Base-by-base conservation (phyloP, 2,113 vertebrate species). In the Phainopepla nitens region DNA sequence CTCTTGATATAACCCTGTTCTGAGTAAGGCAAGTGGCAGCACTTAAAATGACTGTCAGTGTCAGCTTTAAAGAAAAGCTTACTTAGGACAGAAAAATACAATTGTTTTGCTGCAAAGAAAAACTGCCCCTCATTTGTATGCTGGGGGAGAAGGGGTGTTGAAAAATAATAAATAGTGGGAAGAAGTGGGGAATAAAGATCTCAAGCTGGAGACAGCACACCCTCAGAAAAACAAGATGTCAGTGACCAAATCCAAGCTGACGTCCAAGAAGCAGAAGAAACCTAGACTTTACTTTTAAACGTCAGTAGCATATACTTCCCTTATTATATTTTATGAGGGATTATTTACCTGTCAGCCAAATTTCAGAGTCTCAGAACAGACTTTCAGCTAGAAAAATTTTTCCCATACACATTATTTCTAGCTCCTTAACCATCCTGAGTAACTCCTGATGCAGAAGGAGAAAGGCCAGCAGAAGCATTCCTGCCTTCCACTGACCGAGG, bases 1-100 rank as follows among this genome's bases (percentile, higher is more conserved):
- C 82, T 89, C 73, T 71, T 78, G 51, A 83, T n/a, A 80, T 21
- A 82, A 64, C 31, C 62, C 75, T 66, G 56, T 42, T 93, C 65
- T 70, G 58, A 89, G 79, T 15, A 77, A 77, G 29, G 69, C 70
- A 86, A 90, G 71, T 11, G 44, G 62, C 36, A 88, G 56, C 49
- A 82, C 42, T 89, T 71, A 60, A 83, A 95, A 76, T 50, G 33
- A 72, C 56, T 51, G 39, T 35, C 75, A 79, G 13, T 49, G 49
- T 31, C 57, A 61, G 49, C 42, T 62, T 36, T 21, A 95, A 50
- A 68, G 72, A 54, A 44, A 89, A 78, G 68, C 80, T 85, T 41
- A 57, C 33, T 45, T 57, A 53, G 28, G 22, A 76, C 33, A 82
- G 56, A 90, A 78, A 91, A 89, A 71, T 13, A n/a, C 16, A 41